These are phyloP conservation scores for Archegozetes longisetosus DNA, from an alignment of 1,140 invertebrate species.

Conservation along the genomic window DNA sequence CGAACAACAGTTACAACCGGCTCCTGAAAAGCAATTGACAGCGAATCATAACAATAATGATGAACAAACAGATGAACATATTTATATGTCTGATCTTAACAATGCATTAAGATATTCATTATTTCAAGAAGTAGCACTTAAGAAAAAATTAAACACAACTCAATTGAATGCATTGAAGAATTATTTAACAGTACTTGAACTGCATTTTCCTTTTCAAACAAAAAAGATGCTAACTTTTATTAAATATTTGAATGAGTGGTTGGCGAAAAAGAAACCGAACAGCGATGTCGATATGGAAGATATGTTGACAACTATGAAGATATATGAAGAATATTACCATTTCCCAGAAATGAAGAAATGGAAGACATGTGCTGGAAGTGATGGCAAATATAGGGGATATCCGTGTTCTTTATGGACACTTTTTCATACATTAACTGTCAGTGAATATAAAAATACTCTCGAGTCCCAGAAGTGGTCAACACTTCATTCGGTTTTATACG, in stretches of 20 bases:
- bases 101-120: slow-evolving; percentile 59
- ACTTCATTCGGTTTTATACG: slow-evolving; percentile 49
- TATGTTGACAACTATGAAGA: slow-evolving; percentile 7
- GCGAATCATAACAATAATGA: neutral
- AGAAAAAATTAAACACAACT: slow-evolving; percentile 48
- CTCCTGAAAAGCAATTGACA: neutral
- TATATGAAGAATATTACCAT: slow-evolving; percentile 12
- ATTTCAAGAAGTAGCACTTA: slow-evolving; percentile 55
- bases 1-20: neutral
- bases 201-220: slow-evolving; percentile 49
- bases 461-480: slow-evolving; percentile 26
- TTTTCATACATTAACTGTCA: slow-evolving; percentile 80
- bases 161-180: slow-evolving; percentile 48
- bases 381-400: slow-evolving; percentile 55
- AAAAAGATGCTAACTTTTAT: slow-evolving; percentile 5
- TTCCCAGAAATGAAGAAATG: slow-evolving; percentile 34
- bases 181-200: slow-evolving; percentile 48
- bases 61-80: slow-evolving; percentile 12
- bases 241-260: slow-evolving; percentile 3
- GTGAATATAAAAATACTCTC: slow-evolving; percentile 33
- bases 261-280: neutral
- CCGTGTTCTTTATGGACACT: slow-evolving; percentile 86
- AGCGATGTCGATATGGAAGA: neutral
- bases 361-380: slow-evolving; percentile 64
- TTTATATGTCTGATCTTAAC: slow-evolving; percentile 72